These are phyloP conservation scores for Rhipidura dahli DNA, from an alignment of 2,113 vertebrate genomes.

Conservation along the genomic window DNA sequence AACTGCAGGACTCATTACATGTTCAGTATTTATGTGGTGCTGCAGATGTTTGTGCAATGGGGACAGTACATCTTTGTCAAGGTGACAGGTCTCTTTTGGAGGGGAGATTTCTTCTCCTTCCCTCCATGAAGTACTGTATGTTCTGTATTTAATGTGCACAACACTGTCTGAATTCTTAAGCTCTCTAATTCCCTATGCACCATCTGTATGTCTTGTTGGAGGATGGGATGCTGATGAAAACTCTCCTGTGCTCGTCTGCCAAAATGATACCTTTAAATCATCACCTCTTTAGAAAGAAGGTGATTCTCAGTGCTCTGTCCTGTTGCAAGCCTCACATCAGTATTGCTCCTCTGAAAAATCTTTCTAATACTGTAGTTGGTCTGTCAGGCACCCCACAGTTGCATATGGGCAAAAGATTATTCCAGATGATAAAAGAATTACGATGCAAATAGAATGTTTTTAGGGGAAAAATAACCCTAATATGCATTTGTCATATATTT, in stretches of 20 bases:
- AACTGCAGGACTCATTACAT: neutral
- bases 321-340: neutral
- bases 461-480: neutral
- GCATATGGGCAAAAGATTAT: neutral
- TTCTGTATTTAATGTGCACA: neutral
- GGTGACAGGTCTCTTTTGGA: neutral
- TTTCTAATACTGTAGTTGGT: neutral
- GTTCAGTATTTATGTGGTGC: neutral
- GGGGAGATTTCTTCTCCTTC: neutral
- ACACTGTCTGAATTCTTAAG: neutral
- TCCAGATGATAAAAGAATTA: neutral
- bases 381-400: neutral
- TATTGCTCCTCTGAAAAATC: neutral
- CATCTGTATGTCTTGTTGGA: neutral
- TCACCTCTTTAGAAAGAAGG: neutral
- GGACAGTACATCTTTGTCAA: constrained; percentile 1
- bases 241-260: neutral
- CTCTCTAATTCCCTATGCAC: neutral
- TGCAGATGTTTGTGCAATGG: neutral
- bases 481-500: neutral
- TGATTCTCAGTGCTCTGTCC: neutral
- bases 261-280: constrained; percentile 25
- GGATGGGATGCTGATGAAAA: neutral
- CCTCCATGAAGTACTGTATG: neutral
- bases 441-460: neutral